These are phyloP conservation scores for Trimorus sp. DNA, from an alignment of 2,888 invertebrate species.

Conservation along the genomic window DNA sequence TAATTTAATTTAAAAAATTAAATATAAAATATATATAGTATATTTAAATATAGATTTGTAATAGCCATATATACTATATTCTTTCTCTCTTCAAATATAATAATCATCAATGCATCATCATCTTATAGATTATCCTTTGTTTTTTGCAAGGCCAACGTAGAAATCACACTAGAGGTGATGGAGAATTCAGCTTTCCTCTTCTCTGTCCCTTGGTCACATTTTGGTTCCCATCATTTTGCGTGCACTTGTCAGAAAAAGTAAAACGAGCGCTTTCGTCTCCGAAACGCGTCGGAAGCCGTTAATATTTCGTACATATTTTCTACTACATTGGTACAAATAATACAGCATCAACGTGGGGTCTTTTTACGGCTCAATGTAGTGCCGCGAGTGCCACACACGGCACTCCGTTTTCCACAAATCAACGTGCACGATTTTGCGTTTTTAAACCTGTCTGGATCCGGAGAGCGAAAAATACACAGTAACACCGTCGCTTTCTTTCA, in stretches of 20 bases:
- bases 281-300: slow-evolving; percentile 56
- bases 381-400: slow-evolving; percentile 23
- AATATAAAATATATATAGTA: slow-evolving; percentile 68
- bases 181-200: slow-evolving; percentile 72
- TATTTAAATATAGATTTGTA: slow-evolving; percentile 65
- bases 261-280: slow-evolving; percentile 40
- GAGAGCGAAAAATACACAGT: slow-evolving; percentile 46
- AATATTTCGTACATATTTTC: slow-evolving; percentile 53
- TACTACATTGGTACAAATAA: slow-evolving; percentile 64
- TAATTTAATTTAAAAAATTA: too few species aligned
- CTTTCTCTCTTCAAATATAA: slow-evolving; percentile 75
- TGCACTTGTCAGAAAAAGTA: slow-evolving; percentile 54
- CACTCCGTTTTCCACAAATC: slow-evolving; percentile 36
- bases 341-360: slow-evolving; percentile 59
- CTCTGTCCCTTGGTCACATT: slow-evolving; percentile 13
- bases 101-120: slow-evolving; percentile 67
- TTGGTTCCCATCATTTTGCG: slow-evolving; percentile 36
- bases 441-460: slow-evolving; percentile 56
- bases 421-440: slow-evolving; percentile 33
- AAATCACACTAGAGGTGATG: slow-evolving; percentile 80
- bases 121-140: slow-evolving; percentile 75
- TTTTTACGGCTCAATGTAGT: slow-evolving; percentile 57
- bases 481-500: slow-evolving; percentile 30
- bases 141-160: slow-evolving; percentile 80
- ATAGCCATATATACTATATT: slow-evolving; percentile 69